Evolutionary conservation across 2,888 invertebrate species (phyloP), one percentile per base, ranked within the genome.

Genomic region (Tenthredo notha): DNA sequence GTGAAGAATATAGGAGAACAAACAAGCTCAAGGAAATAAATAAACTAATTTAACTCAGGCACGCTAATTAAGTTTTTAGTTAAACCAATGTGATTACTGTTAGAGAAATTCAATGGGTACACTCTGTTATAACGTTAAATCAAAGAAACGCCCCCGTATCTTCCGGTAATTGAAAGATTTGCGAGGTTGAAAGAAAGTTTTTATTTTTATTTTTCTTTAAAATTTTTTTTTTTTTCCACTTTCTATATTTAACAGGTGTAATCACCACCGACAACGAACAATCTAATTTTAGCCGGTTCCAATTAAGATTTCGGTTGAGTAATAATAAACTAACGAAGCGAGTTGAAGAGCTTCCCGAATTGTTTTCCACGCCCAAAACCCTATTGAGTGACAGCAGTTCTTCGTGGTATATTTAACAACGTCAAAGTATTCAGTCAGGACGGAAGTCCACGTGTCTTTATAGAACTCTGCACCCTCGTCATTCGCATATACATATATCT

Each of bases 61-160:
- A 50, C 10, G 61, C 61, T 80, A 83, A 83, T 83, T 47, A 83
- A 50, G 47, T 83, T 83, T 83, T 83, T 83, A 83, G 67, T 83
- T 83, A 67, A 67, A 65, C 43, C 83, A 67, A 83, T 70, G 83
- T 33, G 65, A 83, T 47, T 83, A 67, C 47, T 47, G 83, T 67
- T 67, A 18, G 65, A 47, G 83, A 4, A 83, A 61, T 80, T 80
- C 40, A 25, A 37, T 29, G 61, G 40, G 40, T 37, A 65, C 25
- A 61, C 40, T 43, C 29, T 21, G 47, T 83, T 47, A 47, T 15
- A 61, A 61, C 61, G 67, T 70, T 47, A n/a, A 83, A 67, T 67
- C 67, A 70, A 67, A 70, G 67, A 47, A 33, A 83, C 25, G 25
- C 47, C 37, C 83, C 40, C 80, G 40, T 18, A 54, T 29, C 21